A percentile compares a stretch with the other conserved stretches of the same genome.
These are phyloP conservation scores for Aurelia coerulea DNA, from an alignment of 30 jellyfish, hydroid and myxozoan species.

Conservation along the genomic window DNA sequence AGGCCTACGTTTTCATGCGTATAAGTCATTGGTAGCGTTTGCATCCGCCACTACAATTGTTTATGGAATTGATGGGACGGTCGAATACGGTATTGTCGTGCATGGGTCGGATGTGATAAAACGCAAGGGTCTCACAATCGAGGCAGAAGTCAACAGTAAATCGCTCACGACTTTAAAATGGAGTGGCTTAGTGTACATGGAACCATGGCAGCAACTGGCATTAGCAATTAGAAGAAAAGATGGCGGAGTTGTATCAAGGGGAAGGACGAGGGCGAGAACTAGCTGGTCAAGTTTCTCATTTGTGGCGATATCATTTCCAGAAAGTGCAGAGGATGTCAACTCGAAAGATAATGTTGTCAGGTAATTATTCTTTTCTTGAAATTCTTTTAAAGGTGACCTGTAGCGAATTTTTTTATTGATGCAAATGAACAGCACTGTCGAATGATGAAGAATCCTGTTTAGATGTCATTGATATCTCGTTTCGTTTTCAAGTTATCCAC, in stretches of 20 bases:
- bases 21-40: constrained; percentile 54
- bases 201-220: constrained; percentile 64
- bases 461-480: no score
- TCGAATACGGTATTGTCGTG: constrained; percentile 55
- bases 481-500: no score
- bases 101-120: background rate
- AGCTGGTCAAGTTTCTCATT: constrained; percentile 70
- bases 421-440: no score
- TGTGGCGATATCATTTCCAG: constrained; percentile 55
- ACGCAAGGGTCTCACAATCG: constrained; percentile 12
- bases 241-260: background rate
- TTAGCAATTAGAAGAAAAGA: constrained; percentile 38
- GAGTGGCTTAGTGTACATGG: constrained; percentile 68
- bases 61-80: constrained; percentile 62
- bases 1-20: constrained; percentile 53
- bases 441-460: no score
- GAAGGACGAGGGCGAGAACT: background rate
- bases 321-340: constrained; percentile 1
- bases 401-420: no score
- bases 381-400: no score
- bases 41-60: constrained; percentile 56
- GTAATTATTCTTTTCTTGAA: no score
- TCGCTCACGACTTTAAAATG: constrained; percentile 43
- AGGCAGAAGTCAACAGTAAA: constrained; percentile 23
- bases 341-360: background rate